Evolutionary conservation across 2,888 invertebrate genomes (phyloP), one percentile per base, ranked within the genome.

Genomic region (Adelphocoris suturalis): DNA sequence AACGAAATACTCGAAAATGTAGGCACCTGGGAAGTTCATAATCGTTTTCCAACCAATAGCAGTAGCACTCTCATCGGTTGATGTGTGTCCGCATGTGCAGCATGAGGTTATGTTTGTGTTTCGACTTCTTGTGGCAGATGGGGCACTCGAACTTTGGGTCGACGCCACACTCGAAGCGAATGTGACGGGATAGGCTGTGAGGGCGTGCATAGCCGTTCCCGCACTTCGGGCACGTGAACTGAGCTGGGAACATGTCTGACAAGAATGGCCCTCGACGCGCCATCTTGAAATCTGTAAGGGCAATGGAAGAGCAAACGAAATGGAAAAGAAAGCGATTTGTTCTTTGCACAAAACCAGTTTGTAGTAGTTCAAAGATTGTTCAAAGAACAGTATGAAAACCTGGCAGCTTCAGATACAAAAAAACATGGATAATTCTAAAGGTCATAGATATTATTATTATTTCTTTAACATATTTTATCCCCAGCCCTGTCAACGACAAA

Each of bases 131-230:
- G 92, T 95, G 94, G 93, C 95, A 95, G 92, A 95, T 94, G 57
- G 94, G 94, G 91, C 95, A 95, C 91, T 95, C 94, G 92, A 95
- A 95, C 92, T 94, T 94, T 0, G 95, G 95, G 92, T 95, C 95
- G 88, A 94, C 93, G 0, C 95, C 95, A 92, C 95, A 95, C 92
- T 95, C 95, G 92, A 95, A 95, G 90, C 94, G 94, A 89, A 95
- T 94, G 92, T 95, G 95, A 85, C 95, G 93, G 92, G 94, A 95
- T 16, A 95, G 92, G 46, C 94, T 94, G 91, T 95, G 95, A 19
- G 94, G 94, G 52, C 95, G 93, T 13, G 95, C 94, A 92, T 95
- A 95, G 46, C 94, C 94, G 91, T 95, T 95, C 48, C 95, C 95
- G 92, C 95, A 95, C 57, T 94, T 94, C 37, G 94, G 93, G 92